Conservation (phyloP, 2,888 invertebrate genomes). For the Troides aeacus region DNA sequence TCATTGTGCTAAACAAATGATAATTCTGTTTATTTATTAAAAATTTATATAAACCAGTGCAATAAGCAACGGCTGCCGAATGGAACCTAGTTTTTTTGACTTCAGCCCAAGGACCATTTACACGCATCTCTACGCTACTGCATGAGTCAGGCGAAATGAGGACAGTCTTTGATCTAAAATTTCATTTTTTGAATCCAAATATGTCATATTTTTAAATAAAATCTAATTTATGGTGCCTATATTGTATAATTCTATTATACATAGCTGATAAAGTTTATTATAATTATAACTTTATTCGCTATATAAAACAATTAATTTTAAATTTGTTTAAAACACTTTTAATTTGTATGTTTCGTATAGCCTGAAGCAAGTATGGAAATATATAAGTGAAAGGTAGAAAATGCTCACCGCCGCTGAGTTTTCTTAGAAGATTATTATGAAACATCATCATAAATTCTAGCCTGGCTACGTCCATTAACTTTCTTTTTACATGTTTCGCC, state of each 20-base stretch:
- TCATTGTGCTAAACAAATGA: not conserved
- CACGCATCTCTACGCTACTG: too few species aligned
- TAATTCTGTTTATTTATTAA: not conserved
- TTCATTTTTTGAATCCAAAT: too few species aligned
- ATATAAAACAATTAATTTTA: too few species aligned
- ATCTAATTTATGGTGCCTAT: too few species aligned
- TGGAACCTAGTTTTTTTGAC: too few species aligned
- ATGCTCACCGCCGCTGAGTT: constrained; percentile 76
- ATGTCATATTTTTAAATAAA: too few species aligned
- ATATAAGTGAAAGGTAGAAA: not conserved
- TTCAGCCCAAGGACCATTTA: too few species aligned
- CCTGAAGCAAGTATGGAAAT: not conserved
- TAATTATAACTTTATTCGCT: too few species aligned
- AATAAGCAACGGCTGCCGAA: not conserved
- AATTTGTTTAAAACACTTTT: not conserved
- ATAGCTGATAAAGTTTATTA: too few species aligned
- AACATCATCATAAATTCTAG: constrained; percentile 79
- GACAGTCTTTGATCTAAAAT: too few species aligned
- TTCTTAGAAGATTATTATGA: constrained; percentile 68
- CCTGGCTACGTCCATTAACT: constrained; percentile 72
- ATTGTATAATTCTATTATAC: too few species aligned
- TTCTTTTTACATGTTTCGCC: constrained; percentile 76
- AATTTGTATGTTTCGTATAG: not conserved
- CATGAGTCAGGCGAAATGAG: too few species aligned
- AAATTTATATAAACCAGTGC: not conserved